A percentile compares a stretch with the other conserved stretches of the same genome.
phyloP scores from a whole-genome alignment of 2,113 vertebrate species.

The Salvelinus fontinalis region DNA sequence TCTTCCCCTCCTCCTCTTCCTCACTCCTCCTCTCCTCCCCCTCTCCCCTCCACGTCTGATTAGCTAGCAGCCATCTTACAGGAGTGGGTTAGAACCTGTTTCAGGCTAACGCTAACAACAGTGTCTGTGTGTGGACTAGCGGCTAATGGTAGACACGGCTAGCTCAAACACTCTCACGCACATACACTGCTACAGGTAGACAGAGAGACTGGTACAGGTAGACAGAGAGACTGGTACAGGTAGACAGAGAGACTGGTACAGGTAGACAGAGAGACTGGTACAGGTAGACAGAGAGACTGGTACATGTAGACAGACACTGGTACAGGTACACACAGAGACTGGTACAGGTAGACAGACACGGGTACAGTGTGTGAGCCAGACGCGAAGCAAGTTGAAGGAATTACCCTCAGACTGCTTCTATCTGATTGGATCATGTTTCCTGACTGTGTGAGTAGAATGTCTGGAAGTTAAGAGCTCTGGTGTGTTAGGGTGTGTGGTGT shows the following conservation, averaged over 20 bases:
- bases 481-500: no score
- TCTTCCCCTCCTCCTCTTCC: no score
- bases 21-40: no score
- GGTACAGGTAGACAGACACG: not conserved
- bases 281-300: no score
- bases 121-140: not conserved
- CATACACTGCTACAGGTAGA: not conserved
- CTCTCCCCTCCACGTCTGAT: conserved; percentile 24
- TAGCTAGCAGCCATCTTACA: conserved; percentile 57
- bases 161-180: not conserved
- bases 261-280: no score
- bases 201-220: not conserved
- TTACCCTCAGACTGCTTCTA: conserved; percentile 22
- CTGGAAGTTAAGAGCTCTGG: not conserved
- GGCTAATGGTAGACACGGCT: not conserved
- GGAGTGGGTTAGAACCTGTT: conserved; percentile 20
- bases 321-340: no score
- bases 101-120: not conserved
- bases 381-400: not conserved
- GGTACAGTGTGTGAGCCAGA: not conserved
- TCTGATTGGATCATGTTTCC: conserved; percentile 66
- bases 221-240: not conserved
- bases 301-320: not conserved
- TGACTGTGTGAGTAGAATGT: conserved; percentile 64
- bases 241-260: not conserved